Base-by-base conservation (phyloP, 2,888 invertebrate species). In the Sabatieria punctata region DNA sequence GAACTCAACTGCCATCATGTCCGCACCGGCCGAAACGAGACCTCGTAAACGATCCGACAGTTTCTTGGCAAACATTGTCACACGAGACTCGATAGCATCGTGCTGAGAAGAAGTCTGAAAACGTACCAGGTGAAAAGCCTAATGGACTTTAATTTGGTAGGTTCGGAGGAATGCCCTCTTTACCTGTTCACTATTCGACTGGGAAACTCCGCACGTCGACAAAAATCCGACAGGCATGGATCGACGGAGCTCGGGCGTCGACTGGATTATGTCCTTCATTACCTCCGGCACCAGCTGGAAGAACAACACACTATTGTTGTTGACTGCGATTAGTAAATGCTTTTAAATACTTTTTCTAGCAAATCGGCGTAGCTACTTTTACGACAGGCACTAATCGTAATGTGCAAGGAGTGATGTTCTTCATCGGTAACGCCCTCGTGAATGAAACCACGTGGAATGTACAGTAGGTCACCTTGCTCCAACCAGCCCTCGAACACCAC, bases 331-430 rank as follows among this genome's bases (percentile, higher is more conserved):
- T n/a, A n/a, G n/a, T n/a, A n/a, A n/a, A n/a, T n/a, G n/a, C n/a
- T n/a, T n/a, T n/a, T n/a, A n/a, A n/a, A n/a, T n/a, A 78, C 72
- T 58, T 79, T 79, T 63, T 86, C 82, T 52, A 95, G 70, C 4
- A 89, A 73, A 71, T 95, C 86, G 24, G 79, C 82, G 77, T 82
- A 95, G 0, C 85, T 76, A 63, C 85, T 85, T 58, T 78, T 79
- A 63, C 93, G 91, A 62, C 84, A 88, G 58, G 84, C 79, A 42
- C 89, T 91, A 3, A 95, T 70, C 0, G 95, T 97, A 4, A 95
- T 77, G 66, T 97, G 95, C 2, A 95, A 73, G 1, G 93, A 93
- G 70, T 95, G 89, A 25, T 74, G 72, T 30, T 80, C 78, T 11
- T 13, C 13, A 6, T 13, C 11, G 21, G 25, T 24, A 15, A 22